Base-by-base conservation (phyloP, 2,888 invertebrate species). In the Nomada fucata region DNA sequence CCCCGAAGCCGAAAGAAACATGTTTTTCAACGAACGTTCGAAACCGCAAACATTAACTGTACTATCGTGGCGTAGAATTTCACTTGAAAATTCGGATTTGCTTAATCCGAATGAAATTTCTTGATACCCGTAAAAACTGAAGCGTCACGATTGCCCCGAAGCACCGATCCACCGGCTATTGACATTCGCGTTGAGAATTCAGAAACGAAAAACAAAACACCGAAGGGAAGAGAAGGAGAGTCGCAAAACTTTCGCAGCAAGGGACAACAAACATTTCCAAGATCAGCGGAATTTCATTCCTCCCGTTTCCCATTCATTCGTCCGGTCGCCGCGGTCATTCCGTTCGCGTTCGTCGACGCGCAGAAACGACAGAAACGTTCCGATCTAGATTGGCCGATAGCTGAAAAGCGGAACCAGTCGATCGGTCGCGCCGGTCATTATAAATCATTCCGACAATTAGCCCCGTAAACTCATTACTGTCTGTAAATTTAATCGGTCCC, bases 361-460 rank as follows among this genome's bases (percentile, higher is more conserved):
- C 13, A 11, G 29, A 63, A 10, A 63, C 4, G 50, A 20, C n/a
- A 7, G 44, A 53, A 47, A 36, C n/a, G 20, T 10, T 11, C 13
- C 7, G 3, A 44, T 52, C 3, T 2, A 1, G 63, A 36, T 36
- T 29, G 15, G 15, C 10, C 11, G 73, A 77, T 67, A 57, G 11
- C 7, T 18, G 61, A 15, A 29, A 52, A 50, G 5, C 11, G 61
- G 64, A 42, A 26, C 26, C 42, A 26, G 61, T 61, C 53, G 59
- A 64, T 67, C 36, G 47, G 10, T 20, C 52, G 13, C 29, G 13
- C 18, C 13, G 36, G 60, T 42, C 55, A n/a, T 36, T 61, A 65
- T 70, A 76, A 73, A 80, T 80, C 76, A 76, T 68, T 70, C 55
- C 60, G 72, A 80, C 69, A 76, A 80, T 76, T 79, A 67, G 52